Evolutionary conservation across 2,113 vertebrate species (phyloP).

Genomic region (Oryzias melastigma): DNA sequence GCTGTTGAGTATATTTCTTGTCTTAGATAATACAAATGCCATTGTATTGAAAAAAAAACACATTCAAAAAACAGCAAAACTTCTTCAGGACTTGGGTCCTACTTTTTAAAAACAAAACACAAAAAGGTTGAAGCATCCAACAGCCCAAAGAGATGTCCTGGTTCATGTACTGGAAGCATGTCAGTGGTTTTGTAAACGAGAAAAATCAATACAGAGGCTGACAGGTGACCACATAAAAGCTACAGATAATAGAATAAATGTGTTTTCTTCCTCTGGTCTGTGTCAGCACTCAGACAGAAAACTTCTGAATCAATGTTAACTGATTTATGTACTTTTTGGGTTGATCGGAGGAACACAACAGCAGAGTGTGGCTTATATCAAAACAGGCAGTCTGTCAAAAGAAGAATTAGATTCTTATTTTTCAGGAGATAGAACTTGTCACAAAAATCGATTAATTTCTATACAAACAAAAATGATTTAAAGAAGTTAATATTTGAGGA

Average conservation of each 20-base stretch:
- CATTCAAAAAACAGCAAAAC: neutral
- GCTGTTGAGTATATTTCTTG: no score
- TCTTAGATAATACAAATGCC: no score
- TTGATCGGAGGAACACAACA: neutral
- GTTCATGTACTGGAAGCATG: constrained; percentile 12
- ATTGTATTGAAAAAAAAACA: no score
- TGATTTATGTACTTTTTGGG: constrained; percentile 4
- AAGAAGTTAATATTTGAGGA: no score
- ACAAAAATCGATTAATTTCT: neutral
- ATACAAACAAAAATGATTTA: neutral
- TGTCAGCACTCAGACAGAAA: neutral
- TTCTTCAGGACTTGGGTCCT: no score
- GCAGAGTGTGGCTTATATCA: neutral
- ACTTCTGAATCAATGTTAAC: constrained; percentile 7
- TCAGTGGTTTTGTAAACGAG: constrained; percentile 6
- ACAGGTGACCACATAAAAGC: constrained; percentile 14
- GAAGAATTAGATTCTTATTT: neutral
- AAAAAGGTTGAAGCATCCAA: neutral
- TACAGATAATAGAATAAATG: constrained; percentile 5
- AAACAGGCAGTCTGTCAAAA: neutral
- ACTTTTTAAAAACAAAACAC: no score
- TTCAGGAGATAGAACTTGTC: neutral
- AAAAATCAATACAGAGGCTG: constrained; percentile 12
- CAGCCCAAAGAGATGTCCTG: neutral
- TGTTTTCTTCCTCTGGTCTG: constrained; percentile 5